Base-by-base conservation (phyloP, 2,797 vertebrate genomes). In the Schizopygopsis malacanthus region DNA sequence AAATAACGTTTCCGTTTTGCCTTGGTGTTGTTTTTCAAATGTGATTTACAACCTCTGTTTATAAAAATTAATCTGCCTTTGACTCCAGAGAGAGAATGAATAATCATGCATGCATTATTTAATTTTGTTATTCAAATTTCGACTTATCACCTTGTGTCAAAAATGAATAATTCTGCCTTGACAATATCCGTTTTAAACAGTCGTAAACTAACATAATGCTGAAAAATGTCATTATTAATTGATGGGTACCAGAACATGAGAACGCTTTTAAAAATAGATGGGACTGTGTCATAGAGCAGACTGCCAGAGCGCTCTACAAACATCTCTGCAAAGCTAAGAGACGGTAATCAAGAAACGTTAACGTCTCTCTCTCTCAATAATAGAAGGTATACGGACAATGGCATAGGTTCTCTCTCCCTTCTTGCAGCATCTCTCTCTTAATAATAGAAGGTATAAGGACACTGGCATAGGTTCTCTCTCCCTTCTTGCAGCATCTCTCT, bases 41-140 rank as follows among this genome's bases (percentile, higher is more conserved):
- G 65, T 85, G 61, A 87, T 87, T 91, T 90, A 87, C 81, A 87
- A 89, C 79, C 82, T 81, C 76, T 47, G 41, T 86, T 90, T 89
- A 85, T 89, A 80, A 84, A 85, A 85, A 91, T 83, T 67, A 88
- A 89, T 90, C 88, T 86, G 80, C 81, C 84, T 87, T 89, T 12
- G 69, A 79, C 84, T 85, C 79, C 59, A 76, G 59, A 87, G 85
- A 86, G 76, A 33, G 43, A 83, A 75, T 89, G 69, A 90, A 91
- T 91, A 90, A 89, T 91, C 84, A 89, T 89, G 56, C 56, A 82
- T 52, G 54, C 63, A 84, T 88, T 88, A 88, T 75, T 83, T 88
- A 81, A 87, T 89, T 91, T 88, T 84, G 61, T 69, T 79, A 85
- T 88, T 91, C 86, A 90, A 83, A 90, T 87, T 83, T 79, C 43